Percentiles rank a stretch among this genome's conserved stretches.
Conservation (phyloP, 2,797 vertebrate genomes). For the Mionectes olivaceus region DNA sequence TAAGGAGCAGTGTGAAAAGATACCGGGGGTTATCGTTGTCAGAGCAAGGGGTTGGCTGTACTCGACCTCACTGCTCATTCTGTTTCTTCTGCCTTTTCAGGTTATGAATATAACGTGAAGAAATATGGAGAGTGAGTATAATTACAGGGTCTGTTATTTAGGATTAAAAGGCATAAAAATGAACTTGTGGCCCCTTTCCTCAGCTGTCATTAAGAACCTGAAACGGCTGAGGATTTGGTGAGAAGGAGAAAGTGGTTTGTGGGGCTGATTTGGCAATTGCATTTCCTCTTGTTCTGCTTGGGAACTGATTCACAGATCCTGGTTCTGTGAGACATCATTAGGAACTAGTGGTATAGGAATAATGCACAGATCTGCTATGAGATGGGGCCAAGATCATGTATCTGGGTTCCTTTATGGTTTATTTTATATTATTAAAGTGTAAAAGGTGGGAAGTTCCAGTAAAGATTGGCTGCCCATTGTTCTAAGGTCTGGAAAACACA, state of each 20-base stretch:
- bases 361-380: neutral
- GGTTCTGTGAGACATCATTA: neutral
- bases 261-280: neutral
- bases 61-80: neutral
- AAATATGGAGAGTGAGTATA: conserved; percentile 82
- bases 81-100: conserved; percentile 69
- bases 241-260: neutral
- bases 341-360: neutral
- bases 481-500: neutral
- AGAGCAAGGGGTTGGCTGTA: neutral
- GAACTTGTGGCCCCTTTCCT: neutral
- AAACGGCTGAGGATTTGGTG: neutral
- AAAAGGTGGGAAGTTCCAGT: neutral
- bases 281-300: neutral
- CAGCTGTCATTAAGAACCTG: neutral
- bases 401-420: neutral
- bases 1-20: neutral
- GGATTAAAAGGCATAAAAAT: neutral
- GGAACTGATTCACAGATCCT: neutral
- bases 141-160: neutral
- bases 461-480: neutral
- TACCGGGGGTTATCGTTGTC: neutral
- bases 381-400: neutral
- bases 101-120: conserved; percentile 81
- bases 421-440: neutral